Percentiles rank a stretch among this genome's conserved stretches.
Evolutionary conservation across 2,797 vertebrate genomes (phyloP).

Genomic region (Alauda arvensis): DNA sequence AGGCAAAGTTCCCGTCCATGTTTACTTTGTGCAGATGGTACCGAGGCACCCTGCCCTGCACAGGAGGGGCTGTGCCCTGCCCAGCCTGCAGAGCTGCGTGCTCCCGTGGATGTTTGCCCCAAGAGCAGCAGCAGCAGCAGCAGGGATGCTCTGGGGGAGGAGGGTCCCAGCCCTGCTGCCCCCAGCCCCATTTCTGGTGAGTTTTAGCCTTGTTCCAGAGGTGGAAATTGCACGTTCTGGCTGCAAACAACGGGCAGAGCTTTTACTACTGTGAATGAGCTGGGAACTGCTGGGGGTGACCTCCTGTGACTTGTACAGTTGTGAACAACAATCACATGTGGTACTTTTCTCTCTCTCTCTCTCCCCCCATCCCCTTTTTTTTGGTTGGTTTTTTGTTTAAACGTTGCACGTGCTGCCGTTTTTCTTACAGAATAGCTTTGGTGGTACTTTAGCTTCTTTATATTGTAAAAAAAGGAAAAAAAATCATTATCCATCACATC

Average conservation of each 20-base stretch:
- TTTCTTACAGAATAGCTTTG: conserved; percentile 45
- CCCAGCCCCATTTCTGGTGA: background rate
- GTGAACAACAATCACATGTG: conserved; percentile 61
- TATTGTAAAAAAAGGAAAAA: conserved; percentile 55
- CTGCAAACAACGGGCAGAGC: background rate
- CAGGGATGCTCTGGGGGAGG: background rate
- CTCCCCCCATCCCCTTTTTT: background rate
- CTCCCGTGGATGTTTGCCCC: background rate
- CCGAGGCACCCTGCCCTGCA: background rate
- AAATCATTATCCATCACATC: conserved; percentile 53
- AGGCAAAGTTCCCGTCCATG: conserved; percentile 48
- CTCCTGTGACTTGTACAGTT: conserved; percentile 59
- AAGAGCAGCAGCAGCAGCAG: background rate
- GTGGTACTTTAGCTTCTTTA: conserved; percentile 61
- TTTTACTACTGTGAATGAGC: conserved; percentile 63
- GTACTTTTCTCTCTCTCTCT: conserved; percentile 39
- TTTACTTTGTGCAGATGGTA: conserved; percentile 41
- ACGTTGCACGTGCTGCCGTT: conserved; percentile 43
- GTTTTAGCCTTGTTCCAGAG: conserved; percentile 2
- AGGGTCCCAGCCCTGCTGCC: background rate
- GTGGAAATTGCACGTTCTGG: background rate
- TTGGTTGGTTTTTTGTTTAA: conserved; percentile 36
- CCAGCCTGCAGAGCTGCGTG: background rate
- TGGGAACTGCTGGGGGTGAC: conserved; percentile 14
- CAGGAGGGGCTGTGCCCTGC: background rate